Percentiles rank a stretch among this genome's conserved stretches.
These are phyloP conservation scores for Thecophora atra DNA, from an alignment of 2,888 invertebrate genomes.

Conservation along the genomic window DNA sequence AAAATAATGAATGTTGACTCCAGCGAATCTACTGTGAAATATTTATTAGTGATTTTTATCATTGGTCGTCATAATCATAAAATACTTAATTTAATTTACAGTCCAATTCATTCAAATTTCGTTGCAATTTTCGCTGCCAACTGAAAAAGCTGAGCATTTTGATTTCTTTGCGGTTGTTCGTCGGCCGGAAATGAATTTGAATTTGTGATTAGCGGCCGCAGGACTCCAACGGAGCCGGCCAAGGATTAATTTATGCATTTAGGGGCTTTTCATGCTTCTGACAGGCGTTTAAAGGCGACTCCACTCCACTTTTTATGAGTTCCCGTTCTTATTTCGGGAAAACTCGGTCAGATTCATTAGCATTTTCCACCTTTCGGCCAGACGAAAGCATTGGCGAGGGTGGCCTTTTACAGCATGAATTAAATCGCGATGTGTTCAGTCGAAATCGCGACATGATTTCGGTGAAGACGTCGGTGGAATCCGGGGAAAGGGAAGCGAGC, in stretches of 20 bases:
- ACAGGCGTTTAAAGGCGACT: slow-evolving; percentile 48
- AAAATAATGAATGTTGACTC: background rate
- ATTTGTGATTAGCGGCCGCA: slow-evolving; percentile 12
- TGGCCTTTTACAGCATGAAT: slow-evolving; percentile 3
- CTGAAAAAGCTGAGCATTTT: background rate
- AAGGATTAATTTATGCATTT: slow-evolving; percentile 57
- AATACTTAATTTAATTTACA: slow-evolving; percentile 23
- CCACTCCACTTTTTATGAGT: slow-evolving; percentile 7
- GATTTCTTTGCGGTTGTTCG: background rate
- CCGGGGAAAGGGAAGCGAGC: background rate
- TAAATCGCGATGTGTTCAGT: background rate
- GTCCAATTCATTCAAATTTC: too few species aligned
- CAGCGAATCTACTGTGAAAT: too few species aligned
- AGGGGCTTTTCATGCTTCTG: slow-evolving; percentile 58
- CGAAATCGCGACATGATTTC: background rate
- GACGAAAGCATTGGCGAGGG: slow-evolving; percentile 32
- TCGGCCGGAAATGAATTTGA: slow-evolving; percentile 11
- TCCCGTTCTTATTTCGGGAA: background rate
- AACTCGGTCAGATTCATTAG: slow-evolving; percentile 26
- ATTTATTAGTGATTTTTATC: slow-evolving; percentile 32
- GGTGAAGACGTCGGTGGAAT: background rate
- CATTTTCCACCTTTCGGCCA: slow-evolving; percentile 28
- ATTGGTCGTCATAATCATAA: slow-evolving; percentile 10
- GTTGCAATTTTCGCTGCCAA: slow-evolving; percentile 24
- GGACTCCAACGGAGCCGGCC: background rate